A percentile compares a stretch with the other conserved stretches of the same genome.
Evolutionary conservation across 2,888 invertebrate genomes (phyloP).

Genomic region (Spialia ferax): DNA sequence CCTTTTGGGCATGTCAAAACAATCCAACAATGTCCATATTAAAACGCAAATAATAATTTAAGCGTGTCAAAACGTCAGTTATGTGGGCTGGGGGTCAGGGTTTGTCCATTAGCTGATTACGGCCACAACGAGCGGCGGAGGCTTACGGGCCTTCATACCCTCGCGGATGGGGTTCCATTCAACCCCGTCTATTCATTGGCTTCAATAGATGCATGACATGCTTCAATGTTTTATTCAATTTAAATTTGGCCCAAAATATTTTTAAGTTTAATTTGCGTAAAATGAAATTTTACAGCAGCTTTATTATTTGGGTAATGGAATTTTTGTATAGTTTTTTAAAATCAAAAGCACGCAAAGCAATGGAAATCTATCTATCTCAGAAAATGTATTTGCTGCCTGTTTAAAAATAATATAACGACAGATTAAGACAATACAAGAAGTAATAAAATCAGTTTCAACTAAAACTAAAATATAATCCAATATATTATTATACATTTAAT

Average conservation of each 20-base stretch:
- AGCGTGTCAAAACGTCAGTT: slow-evolving; percentile 35
- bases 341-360: too few relatives aligned
- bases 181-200: slow-evolving; percentile 17
- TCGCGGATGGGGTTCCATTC: slow-evolving; percentile 13
- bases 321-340: too few relatives aligned
- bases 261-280: too few relatives aligned
- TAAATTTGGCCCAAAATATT: not conserved
- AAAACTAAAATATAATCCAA: too few relatives aligned
- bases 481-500: too few relatives aligned
- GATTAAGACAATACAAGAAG: too few relatives aligned
- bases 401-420: too few relatives aligned
- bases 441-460: too few relatives aligned
- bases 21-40: slow-evolving; percentile 5
- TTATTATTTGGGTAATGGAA: too few relatives aligned
- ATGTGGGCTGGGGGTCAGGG: slow-evolving; percentile 60
- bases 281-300: too few relatives aligned
- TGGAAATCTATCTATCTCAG: too few relatives aligned
- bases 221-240: not conserved
- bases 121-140: slow-evolving; percentile 72
- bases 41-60: slow-evolving; percentile 18
- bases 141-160: slow-evolving; percentile 49
- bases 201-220: slow-evolving; percentile 16
- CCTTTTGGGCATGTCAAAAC: slow-evolving; percentile 3
- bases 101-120: slow-evolving; percentile 83
- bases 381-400: too few relatives aligned